Percentiles rank a stretch among this genome's conserved stretches.
Evolutionary conservation across 2,888 invertebrate species (phyloP).

Genomic region (Euplexia lucipara): DNA sequence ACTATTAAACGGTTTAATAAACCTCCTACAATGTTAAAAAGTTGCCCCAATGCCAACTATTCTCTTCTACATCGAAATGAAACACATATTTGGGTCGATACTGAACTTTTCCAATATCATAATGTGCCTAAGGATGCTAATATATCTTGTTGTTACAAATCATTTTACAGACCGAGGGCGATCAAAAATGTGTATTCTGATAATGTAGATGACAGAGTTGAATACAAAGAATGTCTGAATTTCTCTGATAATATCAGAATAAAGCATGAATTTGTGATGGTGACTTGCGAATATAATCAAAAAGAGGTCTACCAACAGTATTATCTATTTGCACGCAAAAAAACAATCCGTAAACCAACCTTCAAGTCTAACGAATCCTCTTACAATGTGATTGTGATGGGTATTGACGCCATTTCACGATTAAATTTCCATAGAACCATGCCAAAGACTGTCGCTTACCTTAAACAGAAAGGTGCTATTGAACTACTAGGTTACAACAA

Average conservation of each 20-base stretch:
- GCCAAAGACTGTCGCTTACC: conserved; percentile 92
- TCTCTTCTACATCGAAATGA: conserved; percentile 91
- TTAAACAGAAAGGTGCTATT: conserved; percentile 92
- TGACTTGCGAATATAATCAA: conserved; percentile 90
- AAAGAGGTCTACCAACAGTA: conserved; percentile 92
- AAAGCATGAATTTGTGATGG: conserved; percentile 92
- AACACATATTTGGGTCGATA: conserved; percentile 91
- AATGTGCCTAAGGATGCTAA: conserved; percentile 84
- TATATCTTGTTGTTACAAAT: conserved; percentile 92
- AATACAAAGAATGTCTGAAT: conserved; percentile 86
- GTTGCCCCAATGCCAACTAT: conserved; percentile 87
- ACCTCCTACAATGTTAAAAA: conserved; percentile 85
- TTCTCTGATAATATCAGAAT: conserved; percentile 86
- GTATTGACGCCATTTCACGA: conserved; percentile 96
- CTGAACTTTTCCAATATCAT: conserved; percentile 85
- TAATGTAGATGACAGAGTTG: conserved; percentile 85
- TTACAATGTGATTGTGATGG: conserved; percentile 94
- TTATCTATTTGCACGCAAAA: conserved; percentile 92
- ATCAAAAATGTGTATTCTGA: conserved; percentile 84
- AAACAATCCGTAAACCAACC: conserved; percentile 69
- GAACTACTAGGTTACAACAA: conserved; percentile 97
- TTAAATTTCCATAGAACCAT: conserved; percentile 96
- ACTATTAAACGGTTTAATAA: conserved; percentile 89
- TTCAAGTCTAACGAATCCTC: conserved; percentile 64
- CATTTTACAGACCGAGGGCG: conserved; percentile 90